Base-by-base conservation (phyloP, 2,797 vertebrate genomes). In the Heteromormyrus szaboi region DNA sequence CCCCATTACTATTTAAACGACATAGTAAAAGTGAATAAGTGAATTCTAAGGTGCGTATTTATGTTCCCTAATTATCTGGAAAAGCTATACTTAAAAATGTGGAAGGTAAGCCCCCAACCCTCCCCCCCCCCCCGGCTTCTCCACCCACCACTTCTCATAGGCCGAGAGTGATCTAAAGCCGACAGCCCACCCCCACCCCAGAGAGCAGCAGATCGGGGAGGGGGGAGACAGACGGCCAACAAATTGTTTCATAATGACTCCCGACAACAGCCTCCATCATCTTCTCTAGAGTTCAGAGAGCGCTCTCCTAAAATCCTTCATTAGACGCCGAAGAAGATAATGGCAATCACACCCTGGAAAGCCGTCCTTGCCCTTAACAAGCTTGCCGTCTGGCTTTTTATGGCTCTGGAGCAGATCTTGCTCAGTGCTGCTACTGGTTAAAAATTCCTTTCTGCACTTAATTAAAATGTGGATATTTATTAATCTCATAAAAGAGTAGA, bases 161-260 rank as follows among this genome's bases (percentile, higher is more conserved):
- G 85, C 7, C 22, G 5, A 59, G 37, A 19, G 14, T 83, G 85
- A 87, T 44, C 19, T 83, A 6, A 51, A 53, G 68, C 50, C 1
- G 1, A 3, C 7, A 1, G 44, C 46, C 76, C 76, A 11, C 89
- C 85, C 87, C 62, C 4, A 89, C 89, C 87, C 90, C 88, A 3
- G 25, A 91, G 90, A 89, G 53, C n/a, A 50, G 85, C 89, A 88
- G 88, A 90, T 68, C 88, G 54, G 9, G 59, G n/a, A 2, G 25
- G 62, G 54, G 88, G 88, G 89, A 92, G 92, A 92, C 86, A 86
- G 89, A 81, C 91, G 89, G 89, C 92, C 87, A 91, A 93, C 92
- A 93, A 93, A 93, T 92, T 92, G 92, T 91, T 91, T 90, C 83
- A 90, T 92, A 90, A 93, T 90, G 91, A 91, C 90, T 91, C 90